Percentiles rank a stretch among this genome's conserved stretches.
phyloP scores from a whole-genome alignment of 2,797 vertebrate genomes.

The Gorsachius magnificus region DNA sequence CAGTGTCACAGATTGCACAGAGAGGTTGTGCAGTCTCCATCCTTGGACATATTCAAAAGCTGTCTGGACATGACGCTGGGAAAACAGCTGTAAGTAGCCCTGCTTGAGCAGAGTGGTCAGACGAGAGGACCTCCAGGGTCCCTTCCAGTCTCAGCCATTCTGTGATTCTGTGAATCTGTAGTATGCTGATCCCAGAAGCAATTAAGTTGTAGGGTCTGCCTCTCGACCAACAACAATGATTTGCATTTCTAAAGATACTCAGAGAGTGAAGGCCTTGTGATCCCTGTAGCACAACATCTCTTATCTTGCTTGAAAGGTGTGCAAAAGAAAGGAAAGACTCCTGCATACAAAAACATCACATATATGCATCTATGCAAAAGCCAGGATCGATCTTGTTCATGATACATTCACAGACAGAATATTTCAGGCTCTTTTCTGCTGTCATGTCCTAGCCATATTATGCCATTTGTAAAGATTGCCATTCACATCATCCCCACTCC shows the following conservation, averaged over 20 bases:
- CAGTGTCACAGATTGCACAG: not conserved
- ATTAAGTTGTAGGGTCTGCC: not conserved
- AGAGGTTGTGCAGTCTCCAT: not conserved
- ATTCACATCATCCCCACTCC: not conserved
- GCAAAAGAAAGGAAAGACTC: not conserved
- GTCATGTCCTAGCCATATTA: not conserved
- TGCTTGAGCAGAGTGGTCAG: not conserved
- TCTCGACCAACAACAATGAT: not conserved
- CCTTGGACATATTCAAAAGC: not conserved
- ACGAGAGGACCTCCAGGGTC: not conserved
- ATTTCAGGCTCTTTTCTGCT: not conserved
- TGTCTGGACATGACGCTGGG: accelerated
- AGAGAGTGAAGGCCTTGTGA: not conserved
- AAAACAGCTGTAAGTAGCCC: not conserved
- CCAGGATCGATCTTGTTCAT: not conserved
- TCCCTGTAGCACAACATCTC: not conserved
- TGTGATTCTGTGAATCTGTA: not conserved
- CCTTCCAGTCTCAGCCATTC: not conserved
- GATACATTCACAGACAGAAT: not conserved
- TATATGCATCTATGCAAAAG: not conserved
- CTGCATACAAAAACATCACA: not conserved
- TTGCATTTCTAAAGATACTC: not conserved
- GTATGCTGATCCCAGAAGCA: not conserved
- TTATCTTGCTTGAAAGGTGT: not conserved
- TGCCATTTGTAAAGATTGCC: not conserved